Evolutionary conservation across 2,797 vertebrate species (phyloP).

Genomic region (Sphenopsis melanotis): DNA sequence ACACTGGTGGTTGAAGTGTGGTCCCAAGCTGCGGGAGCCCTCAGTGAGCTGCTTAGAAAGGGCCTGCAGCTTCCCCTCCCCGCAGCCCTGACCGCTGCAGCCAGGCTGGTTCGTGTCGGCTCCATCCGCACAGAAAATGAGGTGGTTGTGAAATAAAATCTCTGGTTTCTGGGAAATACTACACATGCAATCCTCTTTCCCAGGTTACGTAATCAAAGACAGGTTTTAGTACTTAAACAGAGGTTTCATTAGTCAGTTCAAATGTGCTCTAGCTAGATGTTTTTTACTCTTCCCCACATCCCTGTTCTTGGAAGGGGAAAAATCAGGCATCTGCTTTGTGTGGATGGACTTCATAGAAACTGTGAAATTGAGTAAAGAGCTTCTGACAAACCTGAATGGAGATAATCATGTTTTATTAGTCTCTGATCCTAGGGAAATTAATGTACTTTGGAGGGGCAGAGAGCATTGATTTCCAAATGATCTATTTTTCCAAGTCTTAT

Average conservation of each 20-base stretch:
- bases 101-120: rapidly evolving
- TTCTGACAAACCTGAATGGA: neutral
- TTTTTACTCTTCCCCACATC: rapidly evolving
- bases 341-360: neutral
- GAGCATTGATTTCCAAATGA: neutral
- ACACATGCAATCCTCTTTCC: neutral
- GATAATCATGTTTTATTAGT: neutral
- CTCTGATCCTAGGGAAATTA: neutral
- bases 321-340: neutral
- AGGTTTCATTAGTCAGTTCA: neutral
- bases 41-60: rapidly evolving
- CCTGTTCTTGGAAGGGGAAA: neutral
- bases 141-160: rapidly evolving
- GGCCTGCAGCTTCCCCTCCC: neutral
- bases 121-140: neutral
- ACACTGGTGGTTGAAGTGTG: rapidly evolving
- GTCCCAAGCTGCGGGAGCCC: neutral
- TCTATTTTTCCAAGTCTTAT: neutral
- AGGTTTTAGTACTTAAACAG: neutral
- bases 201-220: neutral
- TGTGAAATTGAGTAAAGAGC: neutral
- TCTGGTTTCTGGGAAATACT: neutral
- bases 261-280: rapidly evolving
- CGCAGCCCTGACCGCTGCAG: rapidly evolving
- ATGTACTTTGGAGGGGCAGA: neutral